Conservation (phyloP, 1,140 invertebrate genomes). For the Drosophila repleta region DNA sequence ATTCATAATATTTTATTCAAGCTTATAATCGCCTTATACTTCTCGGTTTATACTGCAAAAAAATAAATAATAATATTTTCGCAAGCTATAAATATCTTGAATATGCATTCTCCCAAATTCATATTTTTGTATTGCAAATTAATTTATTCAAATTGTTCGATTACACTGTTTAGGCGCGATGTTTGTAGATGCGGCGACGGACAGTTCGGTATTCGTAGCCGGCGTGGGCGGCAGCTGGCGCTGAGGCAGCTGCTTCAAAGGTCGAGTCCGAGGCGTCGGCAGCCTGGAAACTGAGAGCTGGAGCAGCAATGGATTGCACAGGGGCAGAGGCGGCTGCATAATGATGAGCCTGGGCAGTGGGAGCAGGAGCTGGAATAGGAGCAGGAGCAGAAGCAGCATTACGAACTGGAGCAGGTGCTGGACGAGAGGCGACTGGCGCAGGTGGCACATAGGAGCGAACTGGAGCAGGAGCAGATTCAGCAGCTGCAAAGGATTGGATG, state of each 20-base stretch:
- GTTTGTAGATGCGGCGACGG: slow-evolving; percentile 67
- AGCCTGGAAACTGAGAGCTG: slow-evolving; percentile 31
- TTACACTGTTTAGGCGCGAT: slow-evolving; percentile 55
- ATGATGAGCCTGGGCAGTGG: slow-evolving; percentile 15
- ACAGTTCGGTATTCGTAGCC: slow-evolving; percentile 69
- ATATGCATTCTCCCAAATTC: not conserved
- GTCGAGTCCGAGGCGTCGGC: slow-evolving; percentile 21
- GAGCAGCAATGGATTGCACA: slow-evolving; percentile 40
- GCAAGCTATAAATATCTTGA: too few species aligned
- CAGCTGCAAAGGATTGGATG: slow-evolving; percentile 36
- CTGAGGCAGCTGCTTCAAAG: slow-evolving; percentile 62
- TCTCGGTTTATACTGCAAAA: too few species aligned
- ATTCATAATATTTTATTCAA: too few species aligned
- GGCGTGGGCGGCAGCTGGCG: slow-evolving; percentile 32
- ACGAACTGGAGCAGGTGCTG: slow-evolving; percentile 24
- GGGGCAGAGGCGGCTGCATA: slow-evolving; percentile 16
- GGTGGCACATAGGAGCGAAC: slow-evolving; percentile 24
- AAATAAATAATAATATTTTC: too few species aligned
- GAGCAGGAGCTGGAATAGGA: slow-evolving; percentile 17
- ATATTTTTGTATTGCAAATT: slow-evolving; percentile 18
- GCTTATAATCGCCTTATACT: too few species aligned
- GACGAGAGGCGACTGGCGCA: slow-evolving; percentile 6
- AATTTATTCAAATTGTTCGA: not conserved
- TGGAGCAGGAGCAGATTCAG: slow-evolving; percentile 35
- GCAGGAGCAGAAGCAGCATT: slow-evolving; percentile 21